Evolutionary conservation across 1,140 invertebrate genomes (phyloP).

Genomic region (Hycleus phaleratus): DNA sequence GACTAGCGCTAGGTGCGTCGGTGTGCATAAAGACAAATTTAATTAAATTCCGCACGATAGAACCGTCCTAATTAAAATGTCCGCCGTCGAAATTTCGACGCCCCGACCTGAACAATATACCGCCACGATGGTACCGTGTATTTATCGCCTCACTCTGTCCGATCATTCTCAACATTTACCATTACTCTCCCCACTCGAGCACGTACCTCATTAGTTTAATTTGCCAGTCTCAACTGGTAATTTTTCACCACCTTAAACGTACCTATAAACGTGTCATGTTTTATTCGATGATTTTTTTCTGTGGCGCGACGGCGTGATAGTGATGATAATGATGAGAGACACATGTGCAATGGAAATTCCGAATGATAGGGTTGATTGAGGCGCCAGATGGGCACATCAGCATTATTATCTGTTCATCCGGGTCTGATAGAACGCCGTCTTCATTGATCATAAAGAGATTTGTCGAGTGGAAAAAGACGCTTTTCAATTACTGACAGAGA

Average conservation of each 20-base stretch:
- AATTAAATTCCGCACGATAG: conserved; percentile 13
- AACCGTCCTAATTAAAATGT: conserved; percentile 16
- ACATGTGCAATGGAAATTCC: too few relatives aligned
- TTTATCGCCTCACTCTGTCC: conserved; percentile 1
- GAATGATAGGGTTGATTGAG: conserved; percentile 22
- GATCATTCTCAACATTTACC: too few relatives aligned
- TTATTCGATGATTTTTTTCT: too few relatives aligned
- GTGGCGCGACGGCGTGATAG: too few relatives aligned
- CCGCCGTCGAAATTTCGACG: conserved; percentile 11
- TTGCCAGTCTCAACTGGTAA: conserved; percentile 5
- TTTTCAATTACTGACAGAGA: conserved; percentile 7
- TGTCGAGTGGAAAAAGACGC: conserved; percentile 18
- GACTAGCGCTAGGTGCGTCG: conserved; percentile 11
- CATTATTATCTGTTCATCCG: conserved; percentile 30
- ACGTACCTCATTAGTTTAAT: conserved; percentile 16
- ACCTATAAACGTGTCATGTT: too few relatives aligned
- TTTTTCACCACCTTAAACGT: neutral
- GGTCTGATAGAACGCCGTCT: conserved; percentile 24
- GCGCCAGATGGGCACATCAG: conserved; percentile 29
- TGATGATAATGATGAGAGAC: too few relatives aligned
- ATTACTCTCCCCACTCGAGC: neutral
- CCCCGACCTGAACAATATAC: neutral
- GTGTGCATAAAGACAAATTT: conserved; percentile 14
- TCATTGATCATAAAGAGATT: conserved; percentile 24
- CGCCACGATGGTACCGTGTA: conserved; percentile 1